phyloP scores from a whole-genome alignment of 2,888 invertebrate species.

The Leucophenga maculata region DNA sequence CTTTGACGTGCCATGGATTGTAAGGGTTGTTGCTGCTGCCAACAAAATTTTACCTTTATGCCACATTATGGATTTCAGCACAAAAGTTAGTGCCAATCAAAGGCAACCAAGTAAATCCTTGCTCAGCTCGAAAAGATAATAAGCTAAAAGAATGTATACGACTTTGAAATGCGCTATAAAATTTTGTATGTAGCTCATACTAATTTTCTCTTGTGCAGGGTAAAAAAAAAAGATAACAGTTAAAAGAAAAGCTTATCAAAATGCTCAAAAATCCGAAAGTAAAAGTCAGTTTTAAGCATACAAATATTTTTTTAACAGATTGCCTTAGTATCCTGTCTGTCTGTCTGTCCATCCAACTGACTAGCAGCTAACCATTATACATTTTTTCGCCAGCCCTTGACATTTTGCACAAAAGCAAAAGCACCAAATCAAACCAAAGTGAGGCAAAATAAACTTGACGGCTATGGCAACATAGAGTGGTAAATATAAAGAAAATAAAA shows the following conservation, averaged over 20 bases:
- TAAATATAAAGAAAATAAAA: too few relatives aligned
- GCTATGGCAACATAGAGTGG: too few relatives aligned
- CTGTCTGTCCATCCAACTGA: background rate
- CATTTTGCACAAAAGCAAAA: background rate
- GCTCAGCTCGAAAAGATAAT: too few relatives aligned
- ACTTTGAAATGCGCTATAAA: too few relatives aligned
- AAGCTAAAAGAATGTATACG: too few relatives aligned
- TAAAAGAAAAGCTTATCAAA: background rate
- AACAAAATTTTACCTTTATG: too few relatives aligned
- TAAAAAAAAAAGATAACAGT: background rate
- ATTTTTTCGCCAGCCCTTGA: background rate
- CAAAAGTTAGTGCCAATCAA: constrained; percentile 1
- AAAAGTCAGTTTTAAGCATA: background rate
- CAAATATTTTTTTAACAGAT: background rate
- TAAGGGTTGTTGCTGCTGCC: too few relatives aligned
- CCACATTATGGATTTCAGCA: too few relatives aligned
- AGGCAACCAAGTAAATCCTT: background rate
- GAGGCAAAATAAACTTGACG: background rate
- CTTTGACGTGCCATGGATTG: too few relatives aligned
- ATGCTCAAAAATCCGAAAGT: background rate
- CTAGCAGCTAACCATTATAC: background rate
- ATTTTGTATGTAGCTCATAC: too few relatives aligned
- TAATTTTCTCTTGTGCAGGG: too few relatives aligned
- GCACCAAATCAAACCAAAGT: background rate
- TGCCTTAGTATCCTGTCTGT: background rate